Base-by-base conservation (phyloP, 2,797 vertebrate species). In the Pangasius larnaudii region DNA sequence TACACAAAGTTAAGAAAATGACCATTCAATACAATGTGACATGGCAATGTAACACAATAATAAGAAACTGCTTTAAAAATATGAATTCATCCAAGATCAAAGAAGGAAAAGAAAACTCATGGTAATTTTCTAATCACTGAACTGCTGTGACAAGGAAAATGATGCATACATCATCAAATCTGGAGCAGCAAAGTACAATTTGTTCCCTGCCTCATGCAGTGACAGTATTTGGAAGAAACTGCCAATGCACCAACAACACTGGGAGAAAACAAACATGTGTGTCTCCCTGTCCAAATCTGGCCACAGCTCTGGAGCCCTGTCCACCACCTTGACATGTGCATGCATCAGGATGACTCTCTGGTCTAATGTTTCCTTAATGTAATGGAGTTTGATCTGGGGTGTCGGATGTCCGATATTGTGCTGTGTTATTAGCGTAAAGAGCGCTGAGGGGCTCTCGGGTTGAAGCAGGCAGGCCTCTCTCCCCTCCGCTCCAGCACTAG, bases 291-390 rank as follows among this genome's bases (percentile, higher is more conserved):
- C 94, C 58, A 77, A 53, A 67, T 72, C 42, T 84, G 80, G 59
- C 63, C 79, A 75, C 79, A 90, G 69, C 81, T 85, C 88, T 84
- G 87, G 87, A 84, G 85, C 63, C 53, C 83, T 81, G 88, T 84
- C 92, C 88, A 88, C 94, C 94, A 92, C 94, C 95, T 92, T 96
- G 97, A 97, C 96, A 96, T 96, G 94, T 95, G 97, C 96, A 93
- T 91, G 92, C 94, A 94, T 95, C 94, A 93, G 90, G 90, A 80
- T 87, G 89, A 93, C 90, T 94, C 90, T 90, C 92, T 94, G 95
- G 97, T 97, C 96, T 98, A 97, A 97, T 96, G 95, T 97, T 97
- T 97, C 97, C 96, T 96, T 98, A 98, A 98, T 97, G 96, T 96
- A 97, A 97, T 97, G 97, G 97, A 97, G 96, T 97, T 98, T 97